A percentile compares a stretch with the other conserved stretches of the same genome.
These are phyloP conservation scores for Strix uralensis DNA, from an alignment of 2,113 vertebrate genomes.

Conservation along the genomic window DNA sequence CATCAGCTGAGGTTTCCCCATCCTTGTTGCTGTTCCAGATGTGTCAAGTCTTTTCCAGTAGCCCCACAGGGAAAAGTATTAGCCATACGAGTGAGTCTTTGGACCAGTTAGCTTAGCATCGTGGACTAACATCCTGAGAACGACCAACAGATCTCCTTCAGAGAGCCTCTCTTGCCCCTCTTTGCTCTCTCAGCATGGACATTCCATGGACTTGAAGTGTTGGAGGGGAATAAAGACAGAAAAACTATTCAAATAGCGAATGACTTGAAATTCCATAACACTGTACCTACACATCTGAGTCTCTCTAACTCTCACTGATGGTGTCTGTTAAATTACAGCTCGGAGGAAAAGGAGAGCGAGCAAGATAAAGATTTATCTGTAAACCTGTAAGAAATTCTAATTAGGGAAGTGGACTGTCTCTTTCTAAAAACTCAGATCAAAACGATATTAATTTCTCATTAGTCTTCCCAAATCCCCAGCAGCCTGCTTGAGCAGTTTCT, in stretches of 20 bases:
- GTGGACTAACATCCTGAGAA: background rate
- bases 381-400: background rate
- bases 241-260: background rate
- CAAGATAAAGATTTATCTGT: background rate
- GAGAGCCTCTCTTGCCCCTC: background rate
- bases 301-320: background rate
- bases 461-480: background rate
- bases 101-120: background rate
- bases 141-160: background rate
- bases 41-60: background rate
- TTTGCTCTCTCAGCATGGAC: background rate
- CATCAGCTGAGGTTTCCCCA: background rate
- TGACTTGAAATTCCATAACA: background rate
- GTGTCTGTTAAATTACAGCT: background rate
- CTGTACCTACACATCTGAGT: background rate
- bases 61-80: background rate
- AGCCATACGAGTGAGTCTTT: background rate
- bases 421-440: slow-evolving; percentile 26
- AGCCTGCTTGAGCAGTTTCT: background rate
- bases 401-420: background rate
- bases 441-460: slow-evolving; percentile 44
- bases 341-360: background rate
- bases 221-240: background rate
- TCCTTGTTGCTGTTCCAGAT: background rate
- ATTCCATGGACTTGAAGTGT: background rate